Base-by-base conservation (phyloP, 2,888 invertebrate species). In the Chironomus tentans region DNA sequence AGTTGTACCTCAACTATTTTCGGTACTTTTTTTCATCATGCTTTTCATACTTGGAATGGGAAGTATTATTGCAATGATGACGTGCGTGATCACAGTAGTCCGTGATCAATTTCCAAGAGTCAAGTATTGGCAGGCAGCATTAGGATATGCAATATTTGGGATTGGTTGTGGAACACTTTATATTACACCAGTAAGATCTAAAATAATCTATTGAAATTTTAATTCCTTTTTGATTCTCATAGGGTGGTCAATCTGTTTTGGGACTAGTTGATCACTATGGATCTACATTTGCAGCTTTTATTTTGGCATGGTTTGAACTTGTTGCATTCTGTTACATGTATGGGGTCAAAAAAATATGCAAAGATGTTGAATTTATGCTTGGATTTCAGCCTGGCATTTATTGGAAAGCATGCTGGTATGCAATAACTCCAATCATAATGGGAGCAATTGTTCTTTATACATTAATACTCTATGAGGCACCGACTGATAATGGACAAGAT, bases 311-410 rank as follows among this genome's bases (percentile, higher is more conserved):
- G 21, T 82, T 86, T 50, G 92, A 93, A 82, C 86, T 91, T 48
- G 82, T 89, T 24, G 89, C 90, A 0, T 83, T 94, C 7, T 87
- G 89, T 76, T 93, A 91, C 90, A 87, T 92, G 71, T 93, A 93
- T 80, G 92, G 90, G 21, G 82, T 90, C 46, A 86, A 88, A 78
- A 89, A 90, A 76, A 84, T 92, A 77, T 87, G 90, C 79, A 84
- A 86, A 70, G 94, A 95, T 80, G 85, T 92, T 47, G 92, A 94
- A 81, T 94, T 90, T 81, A 94, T 94, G 94, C 83, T 92, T 79
- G 88, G 89, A 22, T 86, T 85, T 46, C 88, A 88, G 81, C 87
- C 90, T 0, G 86, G 90, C 0, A 79, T 88, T 48, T 94, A 93
- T 81, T 94, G 94, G 94, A 87, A 92, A 77, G 79, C 91, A 61